Evolutionary conservation across 64 coral and sea anemone genomes (phyloP), one percentile per base, ranked within the genome.

Genomic region (Stichodactyla helianthus): DNA sequence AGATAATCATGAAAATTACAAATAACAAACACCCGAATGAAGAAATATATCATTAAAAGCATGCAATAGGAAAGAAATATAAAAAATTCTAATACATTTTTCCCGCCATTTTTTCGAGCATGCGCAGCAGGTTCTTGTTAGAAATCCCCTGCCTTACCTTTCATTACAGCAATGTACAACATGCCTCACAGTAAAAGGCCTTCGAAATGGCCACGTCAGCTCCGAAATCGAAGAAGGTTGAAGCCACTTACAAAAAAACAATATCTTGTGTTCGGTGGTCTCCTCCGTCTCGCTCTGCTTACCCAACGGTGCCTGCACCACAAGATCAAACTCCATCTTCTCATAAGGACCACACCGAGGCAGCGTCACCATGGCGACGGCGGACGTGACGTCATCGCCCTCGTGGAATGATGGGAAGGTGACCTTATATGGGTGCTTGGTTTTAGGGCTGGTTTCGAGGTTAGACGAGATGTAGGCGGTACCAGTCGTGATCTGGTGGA

Each of bases 351-450:
- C 91, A 16, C 91, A 83, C 0, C 71, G 82, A 10, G 94, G 94
- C 25, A 97, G 86, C 19, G 88, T 90, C 52, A 93, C 94, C 87
- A 97, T 74, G 23, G 94, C 94, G 88, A 97, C 91, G 5, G 89
- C 68, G 4, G 83, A 71, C 0, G 54, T 50, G 15, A 61, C 87
- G 53, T 90, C 88, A 83, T 90, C 88, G 22, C 86, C 79, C 18
- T 28, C 58, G 50, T 93, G 85, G 58, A 89, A 50, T 55, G 76
- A 67, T 52, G 80, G 88, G 59, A 88, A 56, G 44, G 53, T 77
- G 14, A 97, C 83, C 22, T 83, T 87, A 88, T 93, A 97, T 17
- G 91, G 82, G 8, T 78, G 59, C 9, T 82, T 57, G 44, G 79
- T 93, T 15, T 77, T 85, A 28, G 89, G 76, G 22, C 93, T 87